Conservation (phyloP, 1,140 invertebrate species). For the Anadara kagoshimensis region DNA sequence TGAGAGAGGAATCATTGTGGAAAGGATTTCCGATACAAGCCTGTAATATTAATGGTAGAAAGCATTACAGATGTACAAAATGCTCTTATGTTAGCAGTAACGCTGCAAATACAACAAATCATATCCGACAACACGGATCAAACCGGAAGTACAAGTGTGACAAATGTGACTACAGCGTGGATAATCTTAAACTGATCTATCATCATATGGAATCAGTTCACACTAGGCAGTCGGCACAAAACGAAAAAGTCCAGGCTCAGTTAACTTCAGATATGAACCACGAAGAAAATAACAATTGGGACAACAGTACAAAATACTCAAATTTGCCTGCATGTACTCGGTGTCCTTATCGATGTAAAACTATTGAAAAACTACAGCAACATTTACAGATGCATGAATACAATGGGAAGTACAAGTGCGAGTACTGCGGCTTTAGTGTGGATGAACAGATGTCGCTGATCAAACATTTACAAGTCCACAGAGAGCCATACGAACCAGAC, state of each 20-base stretch:
- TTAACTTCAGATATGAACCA: neutral
- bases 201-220: constrained; percentile 60
- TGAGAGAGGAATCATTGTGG: constrained; percentile 52
- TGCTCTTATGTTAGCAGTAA: constrained; percentile 61
- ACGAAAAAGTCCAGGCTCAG: neutral
- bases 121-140: constrained; percentile 56
- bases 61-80: constrained; percentile 61
- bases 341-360: constrained; percentile 56
- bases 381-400: constrained; percentile 55
- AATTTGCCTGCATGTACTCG: constrained; percentile 44
- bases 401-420: constrained; percentile 55
- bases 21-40: constrained; percentile 53
- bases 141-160: constrained; percentile 59
- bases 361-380: constrained; percentile 44
- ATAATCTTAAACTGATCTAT: constrained; percentile 56
- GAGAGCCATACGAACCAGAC: constrained; percentile 46
- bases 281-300: constrained; percentile 35
- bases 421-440: constrained; percentile 59
- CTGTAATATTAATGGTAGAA: constrained; percentile 53
- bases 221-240: constrained; percentile 35
- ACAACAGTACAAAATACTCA: constrained; percentile 2
- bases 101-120: constrained; percentile 55
- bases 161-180: constrained; percentile 58
- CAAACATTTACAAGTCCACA: constrained; percentile 36
- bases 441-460: constrained; percentile 41